A percentile compares a stretch with the other conserved stretches of the same genome.
Conservation (phyloP, 2,888 invertebrate genomes). For the Dasysyrphus tricinctus region DNA sequence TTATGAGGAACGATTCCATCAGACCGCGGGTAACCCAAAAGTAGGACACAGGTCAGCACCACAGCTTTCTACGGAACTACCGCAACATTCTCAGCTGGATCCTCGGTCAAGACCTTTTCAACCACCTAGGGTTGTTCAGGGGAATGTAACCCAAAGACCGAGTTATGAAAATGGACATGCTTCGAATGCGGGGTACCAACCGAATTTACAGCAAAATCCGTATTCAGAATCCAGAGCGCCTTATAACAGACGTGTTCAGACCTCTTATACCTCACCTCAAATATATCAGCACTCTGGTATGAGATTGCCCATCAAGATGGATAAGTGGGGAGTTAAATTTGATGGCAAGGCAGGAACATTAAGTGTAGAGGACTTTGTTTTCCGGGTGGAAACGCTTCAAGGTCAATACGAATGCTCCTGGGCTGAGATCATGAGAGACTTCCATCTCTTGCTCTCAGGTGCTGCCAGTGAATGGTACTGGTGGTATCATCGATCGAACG, state of each 20-base stretch:
- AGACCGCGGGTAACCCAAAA: no score
- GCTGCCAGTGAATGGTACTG: constrained; percentile 44
- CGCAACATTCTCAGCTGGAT: no score
- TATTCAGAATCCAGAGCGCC: background rate
- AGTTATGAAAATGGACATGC: no score
- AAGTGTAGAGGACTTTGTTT: constrained; percentile 30
- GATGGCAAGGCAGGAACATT: constrained; percentile 22
- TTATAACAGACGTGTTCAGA: background rate
- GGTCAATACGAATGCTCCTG: constrained; percentile 26
- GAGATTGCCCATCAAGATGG: background rate
- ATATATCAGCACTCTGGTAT: background rate
- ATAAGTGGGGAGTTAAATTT: constrained; percentile 40
- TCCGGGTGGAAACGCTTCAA: constrained; percentile 20
- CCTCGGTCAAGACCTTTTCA: no score
- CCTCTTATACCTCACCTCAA: background rate
- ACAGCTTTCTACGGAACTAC: no score
- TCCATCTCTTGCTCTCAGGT: constrained; percentile 29
- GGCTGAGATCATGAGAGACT: constrained; percentile 34
- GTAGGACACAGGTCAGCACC: no score
- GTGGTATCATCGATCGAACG: constrained; percentile 15
- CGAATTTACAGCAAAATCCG: no score
- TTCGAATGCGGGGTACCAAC: no score
- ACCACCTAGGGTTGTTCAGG: no score
- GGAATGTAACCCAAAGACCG: no score
- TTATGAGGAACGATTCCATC: no score